phyloP scores from a whole-genome alignment of 2,888 invertebrate genomes.

The Cataglyphis altisquamis region DNA sequence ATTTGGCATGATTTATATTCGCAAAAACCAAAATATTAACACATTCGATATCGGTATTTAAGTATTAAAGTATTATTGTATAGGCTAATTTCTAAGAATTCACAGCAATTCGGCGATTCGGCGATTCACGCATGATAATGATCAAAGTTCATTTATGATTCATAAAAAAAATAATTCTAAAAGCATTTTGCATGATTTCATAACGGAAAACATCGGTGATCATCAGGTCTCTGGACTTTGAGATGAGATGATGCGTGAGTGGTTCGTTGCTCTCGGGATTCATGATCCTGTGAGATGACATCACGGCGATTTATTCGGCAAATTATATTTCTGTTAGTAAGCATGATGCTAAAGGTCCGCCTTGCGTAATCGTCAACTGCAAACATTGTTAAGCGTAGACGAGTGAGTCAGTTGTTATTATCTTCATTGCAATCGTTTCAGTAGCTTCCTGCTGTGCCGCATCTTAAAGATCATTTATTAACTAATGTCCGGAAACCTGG shows the following conservation, averaged over 20 bases:
- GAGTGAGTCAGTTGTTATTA: constrained; percentile 43
- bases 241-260: background rate
- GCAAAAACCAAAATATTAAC: background rate
- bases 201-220: background rate
- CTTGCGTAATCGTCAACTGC: constrained; percentile 16
- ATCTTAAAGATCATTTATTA: background rate
- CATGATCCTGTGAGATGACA: constrained; percentile 5
- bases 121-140: background rate
- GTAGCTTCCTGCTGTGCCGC: constrained; percentile 36
- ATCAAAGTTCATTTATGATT: background rate
- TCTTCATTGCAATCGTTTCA: constrained; percentile 17
- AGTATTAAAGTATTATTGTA: background rate
- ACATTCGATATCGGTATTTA: background rate
- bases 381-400: constrained; percentile 25
- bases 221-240: constrained; percentile 20
- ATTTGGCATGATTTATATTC: constrained; percentile 1
- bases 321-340: constrained; percentile 38
- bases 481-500: background rate
- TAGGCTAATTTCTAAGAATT: background rate
- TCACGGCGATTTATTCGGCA: constrained; percentile 38
- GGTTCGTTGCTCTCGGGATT: constrained; percentile 44
- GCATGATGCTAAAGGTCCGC: constrained; percentile 45
- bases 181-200: background rate
- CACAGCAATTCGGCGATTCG: background rate
- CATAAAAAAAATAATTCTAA: background rate